Base-by-base conservation (phyloP, 1,140 invertebrate species). In the Chironomus tepperi region DNA sequence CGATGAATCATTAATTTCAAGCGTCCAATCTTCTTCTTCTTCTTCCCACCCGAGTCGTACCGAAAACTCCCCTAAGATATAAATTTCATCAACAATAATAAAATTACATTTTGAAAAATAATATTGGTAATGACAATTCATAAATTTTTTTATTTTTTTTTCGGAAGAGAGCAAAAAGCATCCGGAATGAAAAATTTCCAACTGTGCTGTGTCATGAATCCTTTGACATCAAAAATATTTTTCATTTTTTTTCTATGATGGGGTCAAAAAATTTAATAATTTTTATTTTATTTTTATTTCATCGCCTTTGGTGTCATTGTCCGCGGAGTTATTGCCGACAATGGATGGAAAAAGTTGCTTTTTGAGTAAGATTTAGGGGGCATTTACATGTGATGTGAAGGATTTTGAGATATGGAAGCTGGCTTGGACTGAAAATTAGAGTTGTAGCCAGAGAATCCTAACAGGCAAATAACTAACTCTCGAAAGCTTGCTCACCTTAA, bases 111-210 rank as follows among this genome's bases (percentile, higher is more conserved):
- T 18, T 70, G 19, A 18, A 9, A 19, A 19, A 70, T 19, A 18
- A 70, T 70, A 70, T 70, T 70, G 65, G 18, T 70, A 70, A 70
- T 70, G 65, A 70, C 65, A 70, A 19, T 70, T 18, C 65, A 21
- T 70, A 70, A 18, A 19, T 70, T 70, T 57, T 57, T 57, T n/a
- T n/a, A n/a, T n/a, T n/a, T 15, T 57, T 57, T 47, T 47, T 10
- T n/a, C 47, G 47, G 47, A 57, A 57, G n/a, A 57, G 43, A 57
- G 12, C n/a, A 34, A 34, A 34, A 34, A 34, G 24, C 24, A 34
- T 34, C 24, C 24, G 24, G 47, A 57, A n/a, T n/a, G 43, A 57
- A 57, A 57, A 57, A 57, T 57, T 57, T 57, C 47, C 12, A 57
- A n/a, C 47, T 57, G 47, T 57, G 47, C 12, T 57, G 47, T n/a